Conservation (phyloP, 2,888 invertebrate species). For the Raillietiella orientalis region DNA sequence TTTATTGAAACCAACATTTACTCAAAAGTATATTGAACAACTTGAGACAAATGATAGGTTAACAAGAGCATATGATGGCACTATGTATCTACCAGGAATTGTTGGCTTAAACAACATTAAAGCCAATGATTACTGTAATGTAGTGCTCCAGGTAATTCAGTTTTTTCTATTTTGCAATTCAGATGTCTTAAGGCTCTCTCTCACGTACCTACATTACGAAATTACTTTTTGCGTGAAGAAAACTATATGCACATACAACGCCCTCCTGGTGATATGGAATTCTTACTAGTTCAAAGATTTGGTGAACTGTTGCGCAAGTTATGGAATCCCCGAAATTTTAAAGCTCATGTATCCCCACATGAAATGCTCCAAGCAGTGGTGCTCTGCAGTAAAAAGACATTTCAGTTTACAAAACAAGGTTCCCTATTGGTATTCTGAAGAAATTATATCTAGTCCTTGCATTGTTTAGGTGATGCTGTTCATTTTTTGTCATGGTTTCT, state of each 20-base stretch:
- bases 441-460: conserved; percentile 1
- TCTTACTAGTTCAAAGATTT: conserved; percentile 61
- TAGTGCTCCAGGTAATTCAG: conserved; percentile 52
- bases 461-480: conserved; percentile 85
- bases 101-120: conserved; percentile 97
- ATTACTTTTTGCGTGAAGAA: conserved; percentile 77
- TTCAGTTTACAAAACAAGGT: conserved; percentile 96
- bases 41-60: conserved; percentile 50
- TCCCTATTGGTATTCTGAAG: conserved; percentile 5
- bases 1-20: conserved; percentile 87
- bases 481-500: conserved; percentile 95
- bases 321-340: conserved; percentile 97
- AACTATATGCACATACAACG: conserved; percentile 62
- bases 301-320: conserved; percentile 85
- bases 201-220: conserved; percentile 70
- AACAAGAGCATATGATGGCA: conserved; percentile 81
- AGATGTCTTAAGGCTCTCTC: conserved; percentile 37
- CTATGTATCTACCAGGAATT: conserved; percentile 84
- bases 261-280: conserved; percentile 80
- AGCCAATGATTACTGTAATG: conserved; percentile 98
- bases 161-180: conserved; percentile 2
- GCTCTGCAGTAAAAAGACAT: conserved; percentile 77
- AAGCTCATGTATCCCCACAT: conserved; percentile 96
- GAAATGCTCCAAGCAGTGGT: conserved; percentile 99
- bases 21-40: conserved; percentile 38